These are phyloP conservation scores for Spea bombifrons DNA, from an alignment of 2,113 vertebrate species.

Conservation along the genomic window DNA sequence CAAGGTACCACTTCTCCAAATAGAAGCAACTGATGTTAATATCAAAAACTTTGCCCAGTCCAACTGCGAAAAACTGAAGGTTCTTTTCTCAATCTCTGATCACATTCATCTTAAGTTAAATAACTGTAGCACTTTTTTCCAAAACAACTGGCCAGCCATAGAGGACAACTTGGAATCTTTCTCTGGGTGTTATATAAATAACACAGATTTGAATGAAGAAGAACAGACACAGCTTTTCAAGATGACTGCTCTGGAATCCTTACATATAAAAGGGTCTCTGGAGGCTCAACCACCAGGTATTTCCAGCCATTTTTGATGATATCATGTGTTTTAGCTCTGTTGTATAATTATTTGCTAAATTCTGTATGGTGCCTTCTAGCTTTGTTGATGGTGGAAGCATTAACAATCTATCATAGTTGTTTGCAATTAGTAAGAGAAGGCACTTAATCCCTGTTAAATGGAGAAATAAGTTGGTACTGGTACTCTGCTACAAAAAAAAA, in stretches of 20 bases:
- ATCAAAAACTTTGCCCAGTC: not conserved
- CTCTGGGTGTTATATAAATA: slow-evolving; percentile 25
- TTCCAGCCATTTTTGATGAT: no score
- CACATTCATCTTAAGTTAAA: slow-evolving; percentile 44
- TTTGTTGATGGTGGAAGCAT: no score
- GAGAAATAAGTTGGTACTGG: no score
- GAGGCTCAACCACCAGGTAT: slow-evolving; percentile 33
- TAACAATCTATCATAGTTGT: no score
- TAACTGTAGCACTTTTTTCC: slow-evolving; percentile 35
- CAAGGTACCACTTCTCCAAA: slow-evolving; percentile 33
- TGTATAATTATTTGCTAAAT: no score
- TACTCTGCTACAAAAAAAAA: no score
- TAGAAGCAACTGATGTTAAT: not conserved
- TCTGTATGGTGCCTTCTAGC: no score
- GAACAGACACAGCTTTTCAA: slow-evolving; percentile 54
- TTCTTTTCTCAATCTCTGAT: slow-evolving; percentile 49
- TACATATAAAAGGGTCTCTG: slow-evolving; percentile 9
- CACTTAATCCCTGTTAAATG: no score
- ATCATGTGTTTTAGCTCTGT: no score
- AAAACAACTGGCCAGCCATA: slow-evolving; percentile 47
- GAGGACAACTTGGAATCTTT: slow-evolving; percentile 46
- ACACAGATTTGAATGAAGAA: slow-evolving; percentile 7
- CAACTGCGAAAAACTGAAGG: slow-evolving; percentile 35
- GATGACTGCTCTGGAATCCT: slow-evolving; percentile 52
- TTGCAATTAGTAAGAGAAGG: no score